Evolutionary conservation across 2,113 vertebrate species (phyloP).

Genomic region (Chloropsis cyanopogon): DNA sequence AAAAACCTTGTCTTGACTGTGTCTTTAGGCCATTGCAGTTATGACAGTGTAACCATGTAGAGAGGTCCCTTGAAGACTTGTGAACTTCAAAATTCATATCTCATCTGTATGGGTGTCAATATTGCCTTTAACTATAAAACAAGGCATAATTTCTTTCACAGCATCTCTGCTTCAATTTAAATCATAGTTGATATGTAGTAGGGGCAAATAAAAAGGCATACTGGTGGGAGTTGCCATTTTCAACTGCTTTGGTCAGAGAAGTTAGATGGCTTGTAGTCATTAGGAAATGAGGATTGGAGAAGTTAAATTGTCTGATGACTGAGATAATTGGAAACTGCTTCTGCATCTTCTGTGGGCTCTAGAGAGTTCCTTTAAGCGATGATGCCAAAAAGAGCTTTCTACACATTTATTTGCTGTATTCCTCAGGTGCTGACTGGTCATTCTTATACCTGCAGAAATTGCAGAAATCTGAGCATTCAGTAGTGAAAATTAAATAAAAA

Average conservation of each 20-base stretch:
- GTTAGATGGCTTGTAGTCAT: neutral
- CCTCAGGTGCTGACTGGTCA: neutral
- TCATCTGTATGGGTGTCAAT: neutral
- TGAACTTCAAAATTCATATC: neutral
- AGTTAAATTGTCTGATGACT: neutral
- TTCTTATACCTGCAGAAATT: neutral
- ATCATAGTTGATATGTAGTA: neutral
- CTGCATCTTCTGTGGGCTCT: neutral
- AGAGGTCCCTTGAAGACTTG: neutral
- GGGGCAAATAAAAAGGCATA: neutral
- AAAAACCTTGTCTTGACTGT: neutral
- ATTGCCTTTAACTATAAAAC: neutral
- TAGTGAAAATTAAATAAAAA: neutral
- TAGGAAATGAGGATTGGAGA: neutral
- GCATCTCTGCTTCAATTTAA: neutral
- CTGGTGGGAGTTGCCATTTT: neutral
- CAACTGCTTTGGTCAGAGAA: neutral
- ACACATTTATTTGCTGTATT: neutral
- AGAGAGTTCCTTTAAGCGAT: neutral
- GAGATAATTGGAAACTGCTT: neutral
- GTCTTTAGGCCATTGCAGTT: neutral
- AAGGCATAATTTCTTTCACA: neutral
- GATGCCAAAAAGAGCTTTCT: neutral
- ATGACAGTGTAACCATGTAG: neutral
- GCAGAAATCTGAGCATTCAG: neutral